Evolutionary conservation across 2,888 invertebrate species (phyloP), one percentile per base, ranked within the genome.

Genomic region (Chaetogeoica ovagalla): DNA sequence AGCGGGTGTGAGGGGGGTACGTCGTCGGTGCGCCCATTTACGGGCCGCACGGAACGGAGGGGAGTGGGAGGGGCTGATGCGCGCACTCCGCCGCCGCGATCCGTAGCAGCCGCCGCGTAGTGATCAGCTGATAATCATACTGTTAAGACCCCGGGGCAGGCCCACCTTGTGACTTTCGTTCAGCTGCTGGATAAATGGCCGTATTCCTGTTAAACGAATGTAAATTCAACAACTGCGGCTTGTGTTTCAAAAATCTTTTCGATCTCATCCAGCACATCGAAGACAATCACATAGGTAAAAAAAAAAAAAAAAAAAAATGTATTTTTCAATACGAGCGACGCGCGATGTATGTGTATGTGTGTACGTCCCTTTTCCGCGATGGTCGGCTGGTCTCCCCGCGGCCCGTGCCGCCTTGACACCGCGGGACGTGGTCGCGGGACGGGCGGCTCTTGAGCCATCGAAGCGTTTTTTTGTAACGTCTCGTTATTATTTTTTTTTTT

Each of bases 141-240:
- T 63, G 69, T 69, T 74, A 62, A 65, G 57, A 55, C 70, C 62
- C 60, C 63, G 65, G 23, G 62, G 23, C 39, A 19, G 55, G 55
- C 55, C 55, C 7, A 48, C 59, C 62, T 68, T 70, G 70, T 63
- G 74, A 81, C 63, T 81, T 70, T 77, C 69, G 81, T 81, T 74
- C 70, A 75, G 74, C 75, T 75, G 75, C 70, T 81, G 81, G 70
- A 72, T 69, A 69, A 81, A 94, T 94, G 94, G 94, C 94, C 89
- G 93, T 94, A 89, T 94, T 94, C 90, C 91, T 94, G 90, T 89
- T 93, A 88, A 94, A 95, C 90, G 91, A 91, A 89, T 94, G 94
- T 89, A 94, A 93, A 90, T 94, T 92, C 88, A 91, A 91, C 89
- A 91, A 92, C 88, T 95, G 94, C 90, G 93, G 92, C 85, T 90